Evolutionary conservation across 2,888 invertebrate species (phyloP).

Genomic region (Cephus rjabovi): DNA sequence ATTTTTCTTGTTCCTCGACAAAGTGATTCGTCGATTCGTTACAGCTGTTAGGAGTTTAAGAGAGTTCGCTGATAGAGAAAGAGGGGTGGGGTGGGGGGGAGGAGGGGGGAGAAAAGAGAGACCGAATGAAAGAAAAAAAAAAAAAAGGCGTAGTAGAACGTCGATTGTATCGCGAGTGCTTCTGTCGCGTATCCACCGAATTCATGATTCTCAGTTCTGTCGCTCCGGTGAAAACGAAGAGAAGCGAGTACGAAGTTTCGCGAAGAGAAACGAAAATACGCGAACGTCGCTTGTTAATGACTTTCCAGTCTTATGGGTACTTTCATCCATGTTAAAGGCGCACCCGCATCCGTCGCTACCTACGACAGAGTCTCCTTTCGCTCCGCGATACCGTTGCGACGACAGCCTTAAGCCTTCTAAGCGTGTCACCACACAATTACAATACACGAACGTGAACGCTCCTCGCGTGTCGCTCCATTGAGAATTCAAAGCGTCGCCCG

Average conservation of each 20-base stretch:
- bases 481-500: neutral
- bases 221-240: neutral
- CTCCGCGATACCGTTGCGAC: neutral
- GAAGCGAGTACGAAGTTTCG: too few species aligned
- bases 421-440: neutral
- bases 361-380: neutral
- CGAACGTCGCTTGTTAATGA: constrained; percentile 24
- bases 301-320: constrained; percentile 27
- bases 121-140: neutral
- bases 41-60: too few species aligned
- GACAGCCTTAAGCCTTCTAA: neutral
- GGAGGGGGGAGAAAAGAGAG: too few species aligned
- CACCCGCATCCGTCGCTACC: constrained; percentile 30
- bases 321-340: constrained; percentile 33
- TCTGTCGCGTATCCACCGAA: neutral
- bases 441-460: neutral
- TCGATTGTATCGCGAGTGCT: too few species aligned
- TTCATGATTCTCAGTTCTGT: neutral
- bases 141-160: neutral
- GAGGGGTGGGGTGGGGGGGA: neutral
- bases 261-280: neutral
- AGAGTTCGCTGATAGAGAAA: too few species aligned
- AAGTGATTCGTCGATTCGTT: too few species aligned
- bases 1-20: too few species aligned
- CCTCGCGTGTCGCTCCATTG: neutral